Evolutionary conservation across 92 coral and sea anemone genomes (phyloP).

Genomic region (Blastomussa wellsi): DNA sequence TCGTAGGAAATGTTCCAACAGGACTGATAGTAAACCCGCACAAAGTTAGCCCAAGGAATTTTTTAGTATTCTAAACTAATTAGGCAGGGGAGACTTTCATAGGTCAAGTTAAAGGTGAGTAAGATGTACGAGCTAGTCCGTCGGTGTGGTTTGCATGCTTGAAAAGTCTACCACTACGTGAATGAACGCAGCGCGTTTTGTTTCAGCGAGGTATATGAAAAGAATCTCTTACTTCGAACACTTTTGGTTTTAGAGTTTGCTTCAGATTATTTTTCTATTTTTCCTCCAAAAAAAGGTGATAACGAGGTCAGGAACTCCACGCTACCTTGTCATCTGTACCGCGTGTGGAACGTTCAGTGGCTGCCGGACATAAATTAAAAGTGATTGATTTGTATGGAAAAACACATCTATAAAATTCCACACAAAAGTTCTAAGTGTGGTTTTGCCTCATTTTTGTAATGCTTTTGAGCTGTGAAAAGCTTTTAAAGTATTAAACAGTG

Average conservation of each 20-base stretch:
- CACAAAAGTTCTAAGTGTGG: neutral
- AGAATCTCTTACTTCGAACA: neutral
- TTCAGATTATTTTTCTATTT: neutral
- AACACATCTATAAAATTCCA: neutral
- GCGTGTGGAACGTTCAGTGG: neutral
- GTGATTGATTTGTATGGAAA: neutral
- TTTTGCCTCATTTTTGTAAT: neutral
- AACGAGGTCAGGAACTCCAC: neutral
- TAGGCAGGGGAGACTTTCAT: neutral
- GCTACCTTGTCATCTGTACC: neutral
- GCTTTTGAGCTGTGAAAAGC: neutral
- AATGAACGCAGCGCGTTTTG: no score
- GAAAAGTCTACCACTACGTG: no score
- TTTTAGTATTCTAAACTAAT: neutral
- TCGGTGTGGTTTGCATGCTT: no score
- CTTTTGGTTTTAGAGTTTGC: neutral
- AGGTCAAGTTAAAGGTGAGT: neutral
- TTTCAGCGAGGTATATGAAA: neutral
- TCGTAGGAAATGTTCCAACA: neutral
- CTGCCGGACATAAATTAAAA: neutral
- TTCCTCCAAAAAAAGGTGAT: neutral
- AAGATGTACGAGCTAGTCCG: neutral
- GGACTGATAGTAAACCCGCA: neutral
- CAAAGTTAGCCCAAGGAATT: neutral
- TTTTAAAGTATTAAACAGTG: neutral